Evolutionary conservation across 2,113 vertebrate genomes (phyloP).

Genomic region (Myotis brandtii): DNA sequence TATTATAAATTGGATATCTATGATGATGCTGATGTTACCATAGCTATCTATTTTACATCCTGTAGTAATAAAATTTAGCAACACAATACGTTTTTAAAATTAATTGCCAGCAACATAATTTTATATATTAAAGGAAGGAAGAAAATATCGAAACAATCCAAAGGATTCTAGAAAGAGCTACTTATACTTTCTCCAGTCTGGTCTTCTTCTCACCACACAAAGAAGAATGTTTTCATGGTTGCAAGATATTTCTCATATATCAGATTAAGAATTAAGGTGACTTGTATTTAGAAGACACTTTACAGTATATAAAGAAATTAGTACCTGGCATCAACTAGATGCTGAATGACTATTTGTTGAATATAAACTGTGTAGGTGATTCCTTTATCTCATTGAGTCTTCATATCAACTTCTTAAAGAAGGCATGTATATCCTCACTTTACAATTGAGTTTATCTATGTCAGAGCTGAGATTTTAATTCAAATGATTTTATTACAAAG

Average conservation of each 20-base stretch:
- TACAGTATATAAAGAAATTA: neutral
- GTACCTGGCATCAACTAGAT: neutral
- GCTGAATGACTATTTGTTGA: neutral
- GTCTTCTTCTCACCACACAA: neutral
- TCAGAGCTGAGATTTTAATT: constrained; percentile 11
- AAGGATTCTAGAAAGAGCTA: neutral
- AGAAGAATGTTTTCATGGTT: neutral
- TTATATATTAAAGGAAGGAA: neutral
- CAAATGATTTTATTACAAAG: neutral
- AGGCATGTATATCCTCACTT: neutral
- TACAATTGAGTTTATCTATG: neutral
- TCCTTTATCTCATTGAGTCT: neutral
- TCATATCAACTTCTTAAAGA: neutral
- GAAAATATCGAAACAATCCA: neutral
- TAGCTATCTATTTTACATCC: neutral
- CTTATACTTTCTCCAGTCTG: neutral
- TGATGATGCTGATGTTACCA: neutral
- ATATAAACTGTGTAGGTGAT: neutral
- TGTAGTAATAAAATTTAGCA: neutral
- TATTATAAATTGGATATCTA: neutral
- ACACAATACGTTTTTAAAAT: neutral
- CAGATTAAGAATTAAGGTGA: constrained; percentile 11
- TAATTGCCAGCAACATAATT: neutral
- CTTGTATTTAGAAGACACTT: neutral
- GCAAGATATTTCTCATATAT: neutral